Base-by-base conservation (phyloP, 1,140 invertebrate species). In the Choristoneura fumiferana region DNA sequence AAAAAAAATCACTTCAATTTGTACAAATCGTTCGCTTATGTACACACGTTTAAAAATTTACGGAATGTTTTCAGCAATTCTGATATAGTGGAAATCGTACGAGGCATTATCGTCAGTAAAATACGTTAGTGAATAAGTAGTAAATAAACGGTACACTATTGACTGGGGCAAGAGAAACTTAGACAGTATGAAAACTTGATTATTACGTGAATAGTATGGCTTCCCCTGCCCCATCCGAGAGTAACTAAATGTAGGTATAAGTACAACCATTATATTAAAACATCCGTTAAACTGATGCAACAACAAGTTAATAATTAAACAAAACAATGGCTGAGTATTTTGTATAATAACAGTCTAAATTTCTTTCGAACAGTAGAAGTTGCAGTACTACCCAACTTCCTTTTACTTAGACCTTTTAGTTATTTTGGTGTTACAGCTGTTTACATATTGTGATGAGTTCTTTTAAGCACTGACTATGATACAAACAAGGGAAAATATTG, bases 1-100 rank as follows among this genome's bases (percentile, higher is more conserved):
- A 73, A 76, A 79, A 62, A 57, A 79, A 78, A 73, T 65, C 58
- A 76, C 69, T 71, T 69, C 67, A 70, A 75, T 79, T 81, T 82
- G 67, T 85, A 84, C 76, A 83, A 71, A 65, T 64, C 58, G 64
- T 72, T 36, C 34, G 39, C 39, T 49, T 58, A 73, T 78, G 70
- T 79, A 79, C 71, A 74, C 63, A 45, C 39, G 58, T 29, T 29
- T 29, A 29, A 29, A 29, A 29, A 49, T 49, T 17, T 18, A 29
- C 43, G 43, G 43, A 49, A 49, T 49, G 43, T 49, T 33, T 39
- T 49, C 12, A 22, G 43, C 4, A 49, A 49, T 49, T 49, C 29
- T 2, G 22, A 17, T 49, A 49, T 17, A 49, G 22, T 8, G n/a
- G 22, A 49, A 12, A 49, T 49, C 22, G 22, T 6, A 8, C 8